Evolutionary conservation across 1,140 invertebrate species (phyloP), one percentile per base, ranked within the genome.

Genomic region (Zaprionus gabonicus): DNA sequence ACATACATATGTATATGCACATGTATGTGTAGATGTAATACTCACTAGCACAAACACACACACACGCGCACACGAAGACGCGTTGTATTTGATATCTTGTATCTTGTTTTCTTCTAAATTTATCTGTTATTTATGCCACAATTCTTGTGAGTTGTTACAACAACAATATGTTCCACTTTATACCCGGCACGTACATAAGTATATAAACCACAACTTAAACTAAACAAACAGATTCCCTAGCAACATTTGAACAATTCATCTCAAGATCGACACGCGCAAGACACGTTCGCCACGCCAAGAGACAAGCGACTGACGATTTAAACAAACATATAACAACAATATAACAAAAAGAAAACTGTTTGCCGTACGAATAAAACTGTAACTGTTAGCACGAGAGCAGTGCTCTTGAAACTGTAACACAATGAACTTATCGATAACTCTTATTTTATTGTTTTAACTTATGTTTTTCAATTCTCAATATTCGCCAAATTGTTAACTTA

Each of bases 81-180:
- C 62, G 49, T 60, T 38, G 63, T 53, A 71, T 73, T 82, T 72
- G 64, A 58, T 84, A 81, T 84, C 64, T 64, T 66, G 36, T 71
- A 63, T 70, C 59, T 76, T 56, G 41, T 63, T 83, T 75, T 80
- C 79, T 80, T 79, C 74, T 67, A 69, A 79, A 75, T 71, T 70
- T 69, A 81, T 68, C 64, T 64, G 34, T 34, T 55, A 62, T 63
- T 55, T 63, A 49, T 56, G 46, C 41, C 56, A 64, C 64, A 60
- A 44, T 71, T 76, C 53, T 70, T 56, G n/a, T 60, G 60, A 31
- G 68, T 46, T 66, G 53, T 70, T 64, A 49, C 46, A 66, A 25
- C 46, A 51, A 51, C 20, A 46, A 46, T 51, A 66, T 38, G 57
- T 36, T 66, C 44, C 49, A 75, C 51, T 34, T 38, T 49, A 53